phyloP scores from a whole-genome alignment of 2,888 invertebrate genomes.

The Helicoverpa assulta region DNA sequence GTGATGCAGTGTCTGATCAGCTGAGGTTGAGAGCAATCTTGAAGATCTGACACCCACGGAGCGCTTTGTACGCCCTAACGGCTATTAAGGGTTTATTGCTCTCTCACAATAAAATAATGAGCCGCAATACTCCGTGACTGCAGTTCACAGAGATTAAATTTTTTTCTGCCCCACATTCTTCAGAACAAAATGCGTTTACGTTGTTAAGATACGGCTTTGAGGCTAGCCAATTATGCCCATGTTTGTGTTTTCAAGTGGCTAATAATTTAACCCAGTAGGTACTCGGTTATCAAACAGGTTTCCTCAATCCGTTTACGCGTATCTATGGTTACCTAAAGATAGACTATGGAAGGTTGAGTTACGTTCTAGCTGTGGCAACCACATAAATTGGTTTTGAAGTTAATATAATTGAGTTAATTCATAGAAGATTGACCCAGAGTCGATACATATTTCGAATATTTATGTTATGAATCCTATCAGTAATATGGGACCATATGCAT shows the following conservation, averaged over 20 bases:
- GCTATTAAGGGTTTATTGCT: conserved; percentile 80
- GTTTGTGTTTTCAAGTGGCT: conserved; percentile 37
- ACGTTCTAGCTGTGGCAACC: conserved; percentile 2
- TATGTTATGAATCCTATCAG: no score
- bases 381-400: not conserved
- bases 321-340: conserved; percentile 20
- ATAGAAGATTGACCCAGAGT: no score
- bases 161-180: conserved; percentile 22
- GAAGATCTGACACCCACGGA: conserved; percentile 82
- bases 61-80: conserved; percentile 70
- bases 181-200: conserved; percentile 23
- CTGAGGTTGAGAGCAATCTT: conserved; percentile 77
- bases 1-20: conserved; percentile 61
- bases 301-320: conserved; percentile 22
- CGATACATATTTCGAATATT: no score
- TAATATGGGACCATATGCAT: not conserved
- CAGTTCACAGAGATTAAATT: conserved; percentile 35
- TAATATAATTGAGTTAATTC: not conserved
- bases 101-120: conserved; percentile 71
- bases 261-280: conserved; percentile 33
- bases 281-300: conserved; percentile 34
- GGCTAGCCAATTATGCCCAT: conserved; percentile 45
- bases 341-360: conserved; percentile 7
- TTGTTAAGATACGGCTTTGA: conserved; percentile 14
- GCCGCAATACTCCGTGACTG: conserved; percentile 34